Percentiles rank a stretch among this genome's conserved stretches.
Conservation (phyloP, 2,888 invertebrate species). For the Monopis laevigella region DNA sequence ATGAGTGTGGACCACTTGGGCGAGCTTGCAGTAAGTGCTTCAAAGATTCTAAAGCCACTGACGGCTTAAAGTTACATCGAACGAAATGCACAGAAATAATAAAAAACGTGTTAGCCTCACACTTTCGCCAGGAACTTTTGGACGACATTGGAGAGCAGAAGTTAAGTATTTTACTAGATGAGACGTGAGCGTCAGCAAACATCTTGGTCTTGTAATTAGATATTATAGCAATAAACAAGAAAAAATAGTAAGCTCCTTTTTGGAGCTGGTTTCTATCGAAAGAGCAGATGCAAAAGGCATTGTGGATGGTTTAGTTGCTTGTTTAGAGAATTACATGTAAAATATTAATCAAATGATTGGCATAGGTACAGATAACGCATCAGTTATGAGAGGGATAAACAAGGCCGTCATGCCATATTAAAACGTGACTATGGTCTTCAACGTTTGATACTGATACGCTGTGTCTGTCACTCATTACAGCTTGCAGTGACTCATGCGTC, state of each 20-base stretch:
- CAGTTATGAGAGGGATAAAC: conserved; percentile 24
- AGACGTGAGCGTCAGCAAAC: conserved; percentile 13
- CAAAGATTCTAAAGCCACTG: conserved; percentile 13
- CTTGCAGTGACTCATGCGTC: too few species aligned
- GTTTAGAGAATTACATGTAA: conserved; percentile 11
- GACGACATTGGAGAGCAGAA: conserved; percentile 15
- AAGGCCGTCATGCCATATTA: too few species aligned
- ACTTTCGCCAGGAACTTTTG: conserved; percentile 15
- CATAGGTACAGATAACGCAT: conserved; percentile 26
- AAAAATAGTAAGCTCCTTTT: conserved; percentile 9
- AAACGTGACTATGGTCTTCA: too few species aligned
- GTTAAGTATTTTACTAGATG: conserved; percentile 14
- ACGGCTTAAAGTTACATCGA: conserved; percentile 13
- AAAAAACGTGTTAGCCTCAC: conserved; percentile 17
- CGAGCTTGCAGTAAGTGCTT: conserved; percentile 9
- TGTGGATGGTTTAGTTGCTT: conserved; percentile 9
- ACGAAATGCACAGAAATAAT: conserved; percentile 19
- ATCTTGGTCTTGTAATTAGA: conserved; percentile 14
- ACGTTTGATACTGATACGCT: too few species aligned
- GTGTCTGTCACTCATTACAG: too few species aligned
- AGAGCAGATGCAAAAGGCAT: conserved; percentile 13
- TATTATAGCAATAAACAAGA: conserved; percentile 12
- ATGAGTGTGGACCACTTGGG: conserved; percentile 13
- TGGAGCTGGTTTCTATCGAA: conserved; percentile 10
- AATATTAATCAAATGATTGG: conserved; percentile 14